These are phyloP conservation scores for Fragum sueziense DNA, from an alignment of 2,888 invertebrate genomes.

Conservation along the genomic window DNA sequence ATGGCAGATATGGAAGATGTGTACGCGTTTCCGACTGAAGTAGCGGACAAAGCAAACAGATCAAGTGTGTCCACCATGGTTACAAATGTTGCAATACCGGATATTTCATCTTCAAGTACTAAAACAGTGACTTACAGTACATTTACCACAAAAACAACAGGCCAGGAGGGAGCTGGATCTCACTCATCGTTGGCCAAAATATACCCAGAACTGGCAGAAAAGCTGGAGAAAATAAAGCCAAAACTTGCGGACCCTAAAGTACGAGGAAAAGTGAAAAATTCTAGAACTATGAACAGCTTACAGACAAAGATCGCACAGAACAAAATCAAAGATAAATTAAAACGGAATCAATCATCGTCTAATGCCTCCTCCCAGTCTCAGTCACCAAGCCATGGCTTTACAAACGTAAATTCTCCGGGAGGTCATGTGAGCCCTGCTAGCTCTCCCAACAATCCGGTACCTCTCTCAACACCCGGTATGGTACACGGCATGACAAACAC, in stretches of 20 bases:
- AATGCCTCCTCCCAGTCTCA: constrained; percentile 65
- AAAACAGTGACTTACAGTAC: constrained; percentile 48
- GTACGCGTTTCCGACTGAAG: constrained; percentile 76
- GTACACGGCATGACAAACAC: background rate
- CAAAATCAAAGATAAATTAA: constrained; percentile 81
- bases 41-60: constrained; percentile 45
- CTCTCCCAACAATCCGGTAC: constrained; percentile 45
- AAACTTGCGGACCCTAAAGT: constrained; percentile 68
- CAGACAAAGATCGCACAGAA: constrained; percentile 83
- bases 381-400: constrained; percentile 62
- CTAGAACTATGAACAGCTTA: constrained; percentile 82
- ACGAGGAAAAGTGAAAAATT: constrained; percentile 73
- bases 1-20: constrained; percentile 77
- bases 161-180: constrained; percentile 49
- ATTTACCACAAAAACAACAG: constrained; percentile 38
- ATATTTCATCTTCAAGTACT: constrained; percentile 38
- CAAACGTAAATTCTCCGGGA: constrained; percentile 59
- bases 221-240: constrained; percentile 76
- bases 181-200: constrained; percentile 77
- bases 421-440: constrained; percentile 51
- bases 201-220: constrained; percentile 80
- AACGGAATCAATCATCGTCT: constrained; percentile 67
- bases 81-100: constrained; percentile 50
- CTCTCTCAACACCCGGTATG: constrained; percentile 14
- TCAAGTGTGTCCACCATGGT: constrained; percentile 42